phyloP scores from a whole-genome alignment of 1,140 invertebrate genomes.

The Macrobrachium rosenbergii region DNA sequence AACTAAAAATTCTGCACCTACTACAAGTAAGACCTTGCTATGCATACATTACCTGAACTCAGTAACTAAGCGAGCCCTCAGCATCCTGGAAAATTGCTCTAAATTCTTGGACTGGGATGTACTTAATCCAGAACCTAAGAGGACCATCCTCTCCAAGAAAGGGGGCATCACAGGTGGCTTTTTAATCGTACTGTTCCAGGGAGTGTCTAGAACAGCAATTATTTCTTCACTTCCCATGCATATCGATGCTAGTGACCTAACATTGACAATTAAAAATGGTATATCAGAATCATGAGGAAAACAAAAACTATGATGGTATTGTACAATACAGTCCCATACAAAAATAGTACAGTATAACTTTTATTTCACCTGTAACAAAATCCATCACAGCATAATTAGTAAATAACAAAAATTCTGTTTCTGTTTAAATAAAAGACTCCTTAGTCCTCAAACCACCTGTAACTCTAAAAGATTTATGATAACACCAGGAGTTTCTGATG shows the following conservation, averaged over 20 bases:
- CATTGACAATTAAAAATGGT: not conserved
- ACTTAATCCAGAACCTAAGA: constrained; percentile 37
- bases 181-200: not conserved
- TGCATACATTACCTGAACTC: constrained; percentile 30
- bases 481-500: no score
- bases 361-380: no score
- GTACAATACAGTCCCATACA: not conserved
- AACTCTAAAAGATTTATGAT: no score
- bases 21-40: not conserved
- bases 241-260: constrained; percentile 29
- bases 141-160: constrained; percentile 28
- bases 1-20: not conserved
- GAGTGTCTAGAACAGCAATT: constrained; percentile 31
- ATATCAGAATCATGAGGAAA: not conserved
- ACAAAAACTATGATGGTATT: not conserved
- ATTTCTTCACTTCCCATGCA: constrained; percentile 12
- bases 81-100: constrained; percentile 8
- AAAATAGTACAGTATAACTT: no score
- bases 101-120: constrained; percentile 27
- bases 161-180: not conserved
- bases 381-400: no score
- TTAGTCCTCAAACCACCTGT: no score
- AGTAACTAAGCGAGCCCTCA: not conserved
- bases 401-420: no score
- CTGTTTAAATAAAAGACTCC: no score